Evolutionary conservation across 2,797 vertebrate species (phyloP).

Genomic region (Cuculus canorus): DNA sequence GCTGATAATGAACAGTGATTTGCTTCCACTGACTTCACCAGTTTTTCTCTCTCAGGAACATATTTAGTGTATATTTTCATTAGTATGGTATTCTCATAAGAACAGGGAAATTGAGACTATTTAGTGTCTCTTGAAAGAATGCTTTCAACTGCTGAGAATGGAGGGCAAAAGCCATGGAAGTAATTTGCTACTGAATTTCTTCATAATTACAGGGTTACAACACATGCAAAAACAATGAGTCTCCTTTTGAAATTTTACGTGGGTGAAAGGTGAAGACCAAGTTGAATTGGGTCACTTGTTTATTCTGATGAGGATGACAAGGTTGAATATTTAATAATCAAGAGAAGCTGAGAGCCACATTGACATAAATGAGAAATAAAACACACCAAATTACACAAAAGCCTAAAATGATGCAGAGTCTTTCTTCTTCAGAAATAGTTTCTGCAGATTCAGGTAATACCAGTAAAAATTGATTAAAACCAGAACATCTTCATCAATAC

Average conservation of each 20-base stretch:
- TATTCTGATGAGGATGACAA: slow-evolving; percentile 59
- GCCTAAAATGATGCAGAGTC: background rate
- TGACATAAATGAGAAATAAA: slow-evolving; percentile 48
- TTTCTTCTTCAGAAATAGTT: background rate
- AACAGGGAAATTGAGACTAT: slow-evolving; percentile 42
- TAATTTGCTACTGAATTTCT: slow-evolving; percentile 74
- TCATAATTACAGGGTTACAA: slow-evolving; percentile 65
- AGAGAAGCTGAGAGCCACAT: background rate
- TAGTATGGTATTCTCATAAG: slow-evolving; percentile 36
- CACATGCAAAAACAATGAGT: slow-evolving; percentile 67
- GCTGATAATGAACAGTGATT: background rate
- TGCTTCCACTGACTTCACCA: slow-evolving; percentile 5
- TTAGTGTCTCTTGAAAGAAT: slow-evolving; percentile 58
- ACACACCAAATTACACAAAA: background rate
- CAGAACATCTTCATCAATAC: background rate
- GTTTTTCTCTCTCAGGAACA: slow-evolving; percentile 21
- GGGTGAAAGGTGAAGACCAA: slow-evolving; percentile 69
- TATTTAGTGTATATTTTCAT: slow-evolving; percentile 46
- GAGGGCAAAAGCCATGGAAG: slow-evolving; percentile 61
- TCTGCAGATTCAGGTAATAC: background rate
- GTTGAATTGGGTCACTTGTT: slow-evolving; percentile 59
- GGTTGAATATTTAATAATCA: slow-evolving; percentile 27
- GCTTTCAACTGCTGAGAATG: slow-evolving; percentile 65
- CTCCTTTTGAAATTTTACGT: slow-evolving; percentile 61
- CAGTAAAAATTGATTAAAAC: background rate